These are phyloP conservation scores for Perccottus glenii DNA, from an alignment of 2,113 vertebrate species.

Conservation along the genomic window DNA sequence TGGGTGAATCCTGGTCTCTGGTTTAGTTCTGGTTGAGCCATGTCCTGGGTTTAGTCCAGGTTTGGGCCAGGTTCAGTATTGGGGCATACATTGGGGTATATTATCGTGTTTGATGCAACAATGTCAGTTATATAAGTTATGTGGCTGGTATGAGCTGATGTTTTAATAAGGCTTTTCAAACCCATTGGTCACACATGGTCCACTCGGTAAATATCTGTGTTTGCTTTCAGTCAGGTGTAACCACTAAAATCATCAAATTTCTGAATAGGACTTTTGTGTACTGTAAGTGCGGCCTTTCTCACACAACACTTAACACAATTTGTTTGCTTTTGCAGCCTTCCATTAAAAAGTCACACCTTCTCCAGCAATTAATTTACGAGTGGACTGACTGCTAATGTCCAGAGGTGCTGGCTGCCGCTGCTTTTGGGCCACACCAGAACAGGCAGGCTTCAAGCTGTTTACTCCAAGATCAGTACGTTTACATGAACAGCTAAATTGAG, in stretches of 20 bases:
- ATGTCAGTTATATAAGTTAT: slow-evolving; percentile 1
- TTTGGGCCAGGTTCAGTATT: no score
- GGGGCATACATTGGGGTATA: not conserved
- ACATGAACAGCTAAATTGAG: no score
- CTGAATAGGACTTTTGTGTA: slow-evolving; percentile 52
- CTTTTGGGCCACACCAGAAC: slow-evolving; percentile 37
- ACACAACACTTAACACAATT: slow-evolving; percentile 37
- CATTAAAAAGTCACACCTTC: slow-evolving; percentile 59
- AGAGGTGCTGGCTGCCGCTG: slow-evolving; percentile 26
- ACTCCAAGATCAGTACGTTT: slow-evolving; percentile 49
- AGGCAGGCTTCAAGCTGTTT: slow-evolving; percentile 64
- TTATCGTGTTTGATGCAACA: not conserved
- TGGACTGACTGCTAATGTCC: slow-evolving; percentile 28
- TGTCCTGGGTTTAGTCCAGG: no score
- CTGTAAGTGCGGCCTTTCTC: slow-evolving; percentile 8
- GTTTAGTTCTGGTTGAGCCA: no score
- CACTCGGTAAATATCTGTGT: slow-evolving; percentile 4
- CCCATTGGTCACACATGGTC: slow-evolving; percentile 12
- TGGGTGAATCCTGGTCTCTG: not conserved
- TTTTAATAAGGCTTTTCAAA: slow-evolving; percentile 9
- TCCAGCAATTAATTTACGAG: slow-evolving; percentile 54
- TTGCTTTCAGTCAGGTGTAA: slow-evolving; percentile 11
- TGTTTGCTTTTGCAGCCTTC: slow-evolving; percentile 52
- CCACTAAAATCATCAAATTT: slow-evolving; percentile 9
- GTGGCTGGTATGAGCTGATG: not conserved